Percentiles rank a stretch among this genome's conserved stretches.
These are phyloP conservation scores for Leptodactylus fuscus DNA, from an alignment of 2,113 vertebrate species.

Conservation along the genomic window DNA sequence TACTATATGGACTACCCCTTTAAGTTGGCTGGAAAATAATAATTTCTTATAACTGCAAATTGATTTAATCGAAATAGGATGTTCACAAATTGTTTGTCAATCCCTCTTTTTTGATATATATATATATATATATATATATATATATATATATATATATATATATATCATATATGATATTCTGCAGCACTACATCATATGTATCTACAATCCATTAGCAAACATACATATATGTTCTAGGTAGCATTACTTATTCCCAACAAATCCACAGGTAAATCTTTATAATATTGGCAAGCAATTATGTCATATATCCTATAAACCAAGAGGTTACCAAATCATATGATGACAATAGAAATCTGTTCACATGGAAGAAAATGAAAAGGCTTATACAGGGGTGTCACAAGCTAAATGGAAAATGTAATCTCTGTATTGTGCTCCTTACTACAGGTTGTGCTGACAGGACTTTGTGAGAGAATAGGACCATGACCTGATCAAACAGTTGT, in stretches of 20 bases:
- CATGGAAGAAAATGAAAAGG: constrained; percentile 32
- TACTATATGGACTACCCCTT: too few relatives aligned
- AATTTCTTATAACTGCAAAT: too few relatives aligned
- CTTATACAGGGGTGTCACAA: constrained; percentile 16
- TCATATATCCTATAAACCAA: neutral
- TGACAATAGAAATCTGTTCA: neutral
- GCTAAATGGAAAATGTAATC: constrained; percentile 54
- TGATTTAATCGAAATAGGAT: too few relatives aligned
- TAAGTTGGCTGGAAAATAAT: too few relatives aligned
- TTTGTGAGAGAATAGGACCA: constrained; percentile 53
- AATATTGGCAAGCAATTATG: neutral
- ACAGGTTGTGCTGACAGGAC: constrained; percentile 43
- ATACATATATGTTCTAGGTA: too few relatives aligned
- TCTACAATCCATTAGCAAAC: too few relatives aligned
- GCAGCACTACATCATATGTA: too few relatives aligned
- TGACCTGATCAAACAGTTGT: constrained; percentile 67
- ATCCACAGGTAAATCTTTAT: neutral
- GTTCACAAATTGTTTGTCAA: too few relatives aligned
- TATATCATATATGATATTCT: too few relatives aligned
- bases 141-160: too few relatives aligned
- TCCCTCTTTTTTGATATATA: too few relatives aligned
- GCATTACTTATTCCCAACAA: neutral
- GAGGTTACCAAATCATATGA: constrained; percentile 6
- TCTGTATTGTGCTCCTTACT: neutral
- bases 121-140: too few relatives aligned